A percentile compares a stretch with the other conserved stretches of the same genome.
Evolutionary conservation across 2,113 vertebrate genomes (phyloP).

Genomic region (Galeopterus variegatus): DNA sequence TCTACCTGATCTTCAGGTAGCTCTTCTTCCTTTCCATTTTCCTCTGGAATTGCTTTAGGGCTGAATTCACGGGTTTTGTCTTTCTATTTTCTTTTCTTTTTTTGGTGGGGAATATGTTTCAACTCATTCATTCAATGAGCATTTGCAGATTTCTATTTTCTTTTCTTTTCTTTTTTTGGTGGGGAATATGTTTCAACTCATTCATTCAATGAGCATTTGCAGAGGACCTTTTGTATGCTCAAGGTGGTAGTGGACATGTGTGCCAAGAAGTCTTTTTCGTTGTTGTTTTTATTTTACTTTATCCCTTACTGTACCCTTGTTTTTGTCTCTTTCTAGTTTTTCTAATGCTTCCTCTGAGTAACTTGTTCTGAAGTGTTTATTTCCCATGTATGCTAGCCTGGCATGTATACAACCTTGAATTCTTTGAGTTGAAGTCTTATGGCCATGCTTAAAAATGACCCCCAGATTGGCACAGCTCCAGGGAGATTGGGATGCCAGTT

Average conservation of each 20-base stretch:
- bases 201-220: neutral
- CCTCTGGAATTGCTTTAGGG: neutral
- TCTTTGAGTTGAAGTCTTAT: neutral
- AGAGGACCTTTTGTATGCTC: neutral
- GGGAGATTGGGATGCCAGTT: neutral
- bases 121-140: neutral
- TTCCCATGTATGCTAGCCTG: neutral
- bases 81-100: neutral
- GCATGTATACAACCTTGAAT: neutral
- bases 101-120: neutral
- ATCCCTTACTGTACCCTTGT: neutral
- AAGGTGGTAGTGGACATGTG: neutral
- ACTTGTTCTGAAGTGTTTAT: slow-evolving; percentile 1
- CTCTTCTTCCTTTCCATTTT: neutral
- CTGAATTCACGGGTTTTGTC: neutral
- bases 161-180: neutral
- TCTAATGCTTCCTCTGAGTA: neutral
- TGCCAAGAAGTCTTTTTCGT: neutral
- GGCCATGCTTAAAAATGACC: neutral
- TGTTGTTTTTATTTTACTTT: neutral
- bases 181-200: neutral
- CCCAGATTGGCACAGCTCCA: neutral
- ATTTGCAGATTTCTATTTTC: neutral
- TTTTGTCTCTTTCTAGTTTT: neutral
- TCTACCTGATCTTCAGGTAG: neutral